Conservation (phyloP, 2,797 vertebrate genomes). For the Picus viridis region DNA sequence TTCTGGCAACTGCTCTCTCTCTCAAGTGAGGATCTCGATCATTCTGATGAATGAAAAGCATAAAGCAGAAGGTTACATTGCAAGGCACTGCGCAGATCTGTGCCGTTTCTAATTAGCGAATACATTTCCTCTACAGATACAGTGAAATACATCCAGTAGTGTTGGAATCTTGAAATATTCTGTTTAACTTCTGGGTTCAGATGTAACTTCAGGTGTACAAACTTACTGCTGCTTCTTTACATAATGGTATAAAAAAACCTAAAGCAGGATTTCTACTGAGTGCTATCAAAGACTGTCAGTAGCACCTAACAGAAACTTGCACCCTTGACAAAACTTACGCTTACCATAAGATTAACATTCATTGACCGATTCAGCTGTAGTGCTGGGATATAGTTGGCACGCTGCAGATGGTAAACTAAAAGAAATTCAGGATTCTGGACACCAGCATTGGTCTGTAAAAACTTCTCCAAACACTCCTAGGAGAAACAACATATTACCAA, state of each 20-base stretch:
- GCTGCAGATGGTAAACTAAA: conserved; percentile 93
- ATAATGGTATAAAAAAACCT: neutral
- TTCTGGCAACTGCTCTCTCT: conserved; percentile 87
- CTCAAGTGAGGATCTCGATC: conserved; percentile 88
- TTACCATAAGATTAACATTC: conserved; percentile 85
- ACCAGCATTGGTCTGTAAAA: conserved; percentile 85
- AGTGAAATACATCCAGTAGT: neutral
- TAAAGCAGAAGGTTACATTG: neutral
- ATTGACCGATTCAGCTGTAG: conserved; percentile 92
- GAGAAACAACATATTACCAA: neutral
- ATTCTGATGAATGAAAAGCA: conserved; percentile 75
- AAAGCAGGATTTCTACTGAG: neutral
- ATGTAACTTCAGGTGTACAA: neutral
- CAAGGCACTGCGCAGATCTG: neutral
- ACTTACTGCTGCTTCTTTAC: neutral
- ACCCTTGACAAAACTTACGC: neutral
- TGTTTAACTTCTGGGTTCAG: neutral
- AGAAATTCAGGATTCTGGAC: conserved; percentile 90
- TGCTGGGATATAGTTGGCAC: conserved; percentile 91
- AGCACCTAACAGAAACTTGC: neutral
- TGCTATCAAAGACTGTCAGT: neutral
- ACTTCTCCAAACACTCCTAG: conserved; percentile 92
- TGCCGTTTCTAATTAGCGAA: neutral
- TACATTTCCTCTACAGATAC: accelerated
- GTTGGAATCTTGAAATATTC: neutral